Conservation (phyloP, 2,113 vertebrate species). For the Anser cygnoides region DNA sequence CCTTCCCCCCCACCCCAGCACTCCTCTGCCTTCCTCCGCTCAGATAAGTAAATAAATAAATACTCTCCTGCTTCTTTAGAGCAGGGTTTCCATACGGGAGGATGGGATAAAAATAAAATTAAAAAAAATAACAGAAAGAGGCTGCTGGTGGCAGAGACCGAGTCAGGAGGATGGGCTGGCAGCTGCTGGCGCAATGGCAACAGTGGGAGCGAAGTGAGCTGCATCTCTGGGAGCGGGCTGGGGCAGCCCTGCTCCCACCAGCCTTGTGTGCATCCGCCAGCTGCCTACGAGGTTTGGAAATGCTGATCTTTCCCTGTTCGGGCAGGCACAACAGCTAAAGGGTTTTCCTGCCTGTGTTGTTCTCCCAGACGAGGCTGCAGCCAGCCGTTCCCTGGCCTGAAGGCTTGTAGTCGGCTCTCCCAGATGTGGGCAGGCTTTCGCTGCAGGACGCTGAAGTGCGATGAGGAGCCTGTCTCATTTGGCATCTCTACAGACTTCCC, state of each 20-base stretch:
- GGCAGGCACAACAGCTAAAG: neutral
- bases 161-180: neutral
- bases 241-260: neutral
- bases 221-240: neutral
- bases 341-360: neutral
- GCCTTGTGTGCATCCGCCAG: neutral
- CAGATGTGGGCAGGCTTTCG: neutral
- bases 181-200: neutral
- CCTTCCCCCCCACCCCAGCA: neutral
- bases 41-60: neutral
- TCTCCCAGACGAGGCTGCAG: neutral
- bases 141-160: neutral
- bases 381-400: neutral
- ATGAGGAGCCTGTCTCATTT: neutral
- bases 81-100: neutral
- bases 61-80: neutral
- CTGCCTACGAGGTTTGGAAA: neutral
- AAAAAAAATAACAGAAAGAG: neutral
- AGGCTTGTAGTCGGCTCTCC: neutral
- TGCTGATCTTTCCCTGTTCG: neutral
- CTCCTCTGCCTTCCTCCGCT: neutral
- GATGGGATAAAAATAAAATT: neutral
- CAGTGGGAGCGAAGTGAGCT: neutral
- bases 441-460: neutral
- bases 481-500: neutral